Evolutionary conservation across 37 sponge, comb jelly and placozoan genomes (phyloP).

Genomic region (Spongilla lacustris): DNA sequence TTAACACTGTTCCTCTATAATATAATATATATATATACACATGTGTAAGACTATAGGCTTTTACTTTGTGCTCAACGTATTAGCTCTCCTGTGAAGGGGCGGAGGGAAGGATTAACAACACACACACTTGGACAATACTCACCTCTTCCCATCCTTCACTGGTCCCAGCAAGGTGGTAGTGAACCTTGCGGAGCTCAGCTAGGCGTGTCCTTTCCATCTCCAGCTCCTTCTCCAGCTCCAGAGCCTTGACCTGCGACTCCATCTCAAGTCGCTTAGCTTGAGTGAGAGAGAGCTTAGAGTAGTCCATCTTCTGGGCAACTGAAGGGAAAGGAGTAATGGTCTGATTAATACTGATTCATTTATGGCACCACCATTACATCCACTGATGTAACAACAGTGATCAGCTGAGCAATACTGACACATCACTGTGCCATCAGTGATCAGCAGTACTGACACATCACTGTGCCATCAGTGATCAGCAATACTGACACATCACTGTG

Average conservation of each 20-base stretch:
- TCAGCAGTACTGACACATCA: too few species aligned
- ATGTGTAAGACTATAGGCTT: background rate
- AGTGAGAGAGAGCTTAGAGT: slow-evolving; percentile 78
- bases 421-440: too few species aligned
- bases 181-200: slow-evolving; percentile 88
- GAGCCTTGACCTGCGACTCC: slow-evolving; percentile 90
- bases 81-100: background rate
- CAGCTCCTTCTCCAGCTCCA: slow-evolving; percentile 91
- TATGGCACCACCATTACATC: too few species aligned
- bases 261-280: slow-evolving; percentile 95
- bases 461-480: too few species aligned
- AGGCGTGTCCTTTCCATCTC: slow-evolving; percentile 84
- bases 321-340: background rate
- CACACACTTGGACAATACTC: background rate
- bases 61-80: background rate
- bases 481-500: too few species aligned
- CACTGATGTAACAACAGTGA: too few species aligned
- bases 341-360: too few species aligned
- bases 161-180: slow-evolving; percentile 91
- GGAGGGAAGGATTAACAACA: background rate
- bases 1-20: background rate
- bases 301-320: slow-evolving; percentile 50
- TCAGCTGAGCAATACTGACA: too few species aligned
- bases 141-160: slow-evolving; percentile 91
- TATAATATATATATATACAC: background rate